Percentiles rank a stretch among this genome's conserved stretches.
phyloP scores from a whole-genome alignment of 2,888 invertebrate species.

The Tachina grossa region DNA sequence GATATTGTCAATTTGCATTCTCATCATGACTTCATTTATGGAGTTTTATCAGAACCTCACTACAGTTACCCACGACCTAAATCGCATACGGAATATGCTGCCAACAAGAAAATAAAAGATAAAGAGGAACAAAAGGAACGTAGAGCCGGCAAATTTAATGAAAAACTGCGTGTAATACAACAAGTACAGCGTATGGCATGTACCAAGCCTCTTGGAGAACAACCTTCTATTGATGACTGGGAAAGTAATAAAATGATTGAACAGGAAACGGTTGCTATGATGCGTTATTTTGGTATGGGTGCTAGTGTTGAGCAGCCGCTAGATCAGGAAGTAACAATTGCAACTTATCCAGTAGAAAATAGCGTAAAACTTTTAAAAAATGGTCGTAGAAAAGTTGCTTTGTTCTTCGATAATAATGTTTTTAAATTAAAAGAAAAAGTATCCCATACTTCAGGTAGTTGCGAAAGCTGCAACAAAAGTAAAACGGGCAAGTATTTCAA shows the following conservation, averaged over 20 bases:
- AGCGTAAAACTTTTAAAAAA: slow-evolving; percentile 74
- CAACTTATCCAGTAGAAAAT: slow-evolving; percentile 72
- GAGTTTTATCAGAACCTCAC: slow-evolving; percentile 58
- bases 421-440: slow-evolving; percentile 74
- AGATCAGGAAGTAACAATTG: slow-evolving; percentile 71
- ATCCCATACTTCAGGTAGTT: slow-evolving; percentile 21
- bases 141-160: slow-evolving; percentile 56
- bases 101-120: slow-evolving; percentile 61
- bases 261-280: slow-evolving; percentile 77
- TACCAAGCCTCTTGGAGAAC: slow-evolving; percentile 77
- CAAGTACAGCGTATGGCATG: slow-evolving; percentile 77
- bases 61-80: slow-evolving; percentile 71
- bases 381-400: slow-evolving; percentile 74
- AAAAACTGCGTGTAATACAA: slow-evolving; percentile 76
- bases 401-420: slow-evolving; percentile 75
- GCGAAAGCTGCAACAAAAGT: slow-evolving; percentile 46
- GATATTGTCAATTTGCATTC: slow-evolving; percentile 79
- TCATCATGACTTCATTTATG: slow-evolving; percentile 76
- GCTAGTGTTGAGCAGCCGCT: slow-evolving; percentile 74
- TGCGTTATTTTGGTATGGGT: slow-evolving; percentile 77
- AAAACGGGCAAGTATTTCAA: not conserved
- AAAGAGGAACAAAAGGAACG: slow-evolving; percentile 62
- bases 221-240: slow-evolving; percentile 77
- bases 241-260: slow-evolving; percentile 76
- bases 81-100: slow-evolving; percentile 74